A percentile compares a stretch with the other conserved stretches of the same genome.
Conservation (phyloP, 1,140 invertebrate species). For the Zaprionus taronus region DNA sequence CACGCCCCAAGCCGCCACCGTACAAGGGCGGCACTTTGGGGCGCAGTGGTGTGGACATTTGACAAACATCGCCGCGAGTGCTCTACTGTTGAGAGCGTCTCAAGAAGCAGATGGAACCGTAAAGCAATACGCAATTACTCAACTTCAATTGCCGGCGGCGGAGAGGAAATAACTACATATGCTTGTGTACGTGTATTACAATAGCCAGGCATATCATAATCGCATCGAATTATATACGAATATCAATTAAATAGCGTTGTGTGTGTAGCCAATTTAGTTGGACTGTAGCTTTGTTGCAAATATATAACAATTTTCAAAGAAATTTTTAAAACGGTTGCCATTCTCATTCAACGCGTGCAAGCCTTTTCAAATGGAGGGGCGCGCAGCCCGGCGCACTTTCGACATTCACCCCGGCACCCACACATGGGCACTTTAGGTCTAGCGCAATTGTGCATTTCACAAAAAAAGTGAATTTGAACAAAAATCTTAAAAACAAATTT, state of each 20-base stretch:
- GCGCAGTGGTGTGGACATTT: constrained; percentile 76
- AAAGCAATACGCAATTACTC: constrained; percentile 56
- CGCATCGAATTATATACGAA: constrained; percentile 33
- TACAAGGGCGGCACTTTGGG: constrained; percentile 75
- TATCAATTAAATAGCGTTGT: constrained; percentile 37
- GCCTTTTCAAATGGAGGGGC: neutral
- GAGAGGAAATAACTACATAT: neutral
- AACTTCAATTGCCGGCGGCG: constrained; percentile 21
- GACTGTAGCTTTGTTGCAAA: constrained; percentile 38
- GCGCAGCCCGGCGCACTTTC: neutral
- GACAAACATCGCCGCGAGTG: constrained; percentile 82
- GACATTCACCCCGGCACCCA: constrained; percentile 16
- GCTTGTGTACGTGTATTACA: constrained; percentile 1
- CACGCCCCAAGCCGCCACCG: constrained; percentile 80
- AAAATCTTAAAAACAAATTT: neutral
- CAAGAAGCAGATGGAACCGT: neutral
- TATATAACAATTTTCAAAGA: constrained; percentile 18
- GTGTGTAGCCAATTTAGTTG: constrained; percentile 37
- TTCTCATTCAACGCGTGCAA: neutral
- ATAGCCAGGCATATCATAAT: constrained; percentile 30
- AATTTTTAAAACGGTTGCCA: neutral
- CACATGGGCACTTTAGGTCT: neutral
- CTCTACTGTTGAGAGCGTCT: constrained; percentile 72
- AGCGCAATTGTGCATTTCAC: neutral
- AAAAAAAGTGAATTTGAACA: no score